Evolutionary conservation across 1,140 invertebrate species (phyloP), one percentile per base, ranked within the genome.

Genomic region (Elymnias hypermnestra): DNA sequence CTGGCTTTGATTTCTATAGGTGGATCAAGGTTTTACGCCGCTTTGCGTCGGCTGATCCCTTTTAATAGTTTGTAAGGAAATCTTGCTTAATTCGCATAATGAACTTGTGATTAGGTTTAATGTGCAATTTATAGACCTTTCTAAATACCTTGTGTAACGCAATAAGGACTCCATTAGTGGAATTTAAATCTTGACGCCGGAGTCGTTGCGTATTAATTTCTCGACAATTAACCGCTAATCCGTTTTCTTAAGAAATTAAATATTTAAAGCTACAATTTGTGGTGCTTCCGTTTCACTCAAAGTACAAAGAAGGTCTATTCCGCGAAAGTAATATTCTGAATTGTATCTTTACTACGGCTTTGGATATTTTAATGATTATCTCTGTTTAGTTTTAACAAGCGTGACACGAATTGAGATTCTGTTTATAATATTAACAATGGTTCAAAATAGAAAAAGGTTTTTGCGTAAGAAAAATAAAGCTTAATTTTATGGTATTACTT

Each of bases 351-450:
- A 78, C 66, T 74, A 70, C 67, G 69, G 59, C 64, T 74, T 74
- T 68, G 63, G 72, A 82, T 79, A 65, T 68, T 75, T 55, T 72
- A 69, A 82, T 74, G 74, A 82, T 83, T 79, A 83, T 82, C 67
- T 79, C 62, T 69, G 62, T 63, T 72, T 65, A 66, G 56, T 57
- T 75, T 79, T 78, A 82, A 81, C 65, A 74, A 79, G 66, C 65
- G 61, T 33, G 10, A 37, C 5, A 8, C 23, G 38, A 38, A 46
- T 38, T 46, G 15, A 46, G 31, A 29, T 21, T 18, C 18, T 33
- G n/a, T n/a, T n/a, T n/a, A n/a, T n/a, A n/a, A n/a, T n/a, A n/a
- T n/a, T n/a, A n/a, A n/a, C n/a, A n/a, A n/a, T n/a, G n/a, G n/a
- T n/a, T n/a, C n/a, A n/a, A n/a, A n/a, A n/a, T n/a, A n/a, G n/a